Evolutionary conservation across 92 coral and sea anemone genomes (phyloP), one percentile per base, ranked within the genome.

Genomic region (Siderastrea radians): DNA sequence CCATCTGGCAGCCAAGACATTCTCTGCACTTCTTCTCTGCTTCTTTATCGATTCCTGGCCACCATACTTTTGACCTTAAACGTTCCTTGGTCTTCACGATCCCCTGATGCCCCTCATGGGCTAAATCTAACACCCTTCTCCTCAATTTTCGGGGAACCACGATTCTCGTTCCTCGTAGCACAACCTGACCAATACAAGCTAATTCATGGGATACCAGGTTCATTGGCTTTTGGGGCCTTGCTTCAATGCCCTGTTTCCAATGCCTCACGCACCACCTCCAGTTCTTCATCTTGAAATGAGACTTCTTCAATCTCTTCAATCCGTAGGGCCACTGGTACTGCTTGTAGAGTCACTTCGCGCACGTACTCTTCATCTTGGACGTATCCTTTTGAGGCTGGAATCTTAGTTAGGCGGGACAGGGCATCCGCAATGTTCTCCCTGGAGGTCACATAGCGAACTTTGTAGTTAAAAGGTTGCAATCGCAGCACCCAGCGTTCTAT

Each of bases 341-440:
- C 93, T n/a, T 86, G 83, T 67, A 60, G 55, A 2, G 89, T 68
- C 52, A 90, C 88, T 54, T 78, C 65, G 15, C 89, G 69, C 49
- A 68, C 79, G 49, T 89, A 51, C 48, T 77, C 74, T 49, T 89
- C 92, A 46, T 84, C 85, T 51, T 65, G 38, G 10, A 47, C 60
- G 47, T 82, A 68, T 38, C 63, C 63, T 45, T 51, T 81, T 66
- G 88, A 51, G 2, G 83, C 53, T 7, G 8, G 51, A 69, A 52
- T 67, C 43, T 57, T 83, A 11, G 92, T 89, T 69, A 83, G 71
- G 7, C 89, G 72, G 5, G 78, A 82, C 55, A 88, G 77, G 38
- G 80, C 47, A 76, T 89, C 93, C 13, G 89, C 85, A 54, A 90
- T 78, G 79, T 90, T n/a, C n/a, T n/a, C n/a, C n/a, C n/a, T n/a